Evolutionary conservation across 2,888 invertebrate species (phyloP), one percentile per base, ranked within the genome.

Genomic region (Omphaloscelis lunosa): DNA sequence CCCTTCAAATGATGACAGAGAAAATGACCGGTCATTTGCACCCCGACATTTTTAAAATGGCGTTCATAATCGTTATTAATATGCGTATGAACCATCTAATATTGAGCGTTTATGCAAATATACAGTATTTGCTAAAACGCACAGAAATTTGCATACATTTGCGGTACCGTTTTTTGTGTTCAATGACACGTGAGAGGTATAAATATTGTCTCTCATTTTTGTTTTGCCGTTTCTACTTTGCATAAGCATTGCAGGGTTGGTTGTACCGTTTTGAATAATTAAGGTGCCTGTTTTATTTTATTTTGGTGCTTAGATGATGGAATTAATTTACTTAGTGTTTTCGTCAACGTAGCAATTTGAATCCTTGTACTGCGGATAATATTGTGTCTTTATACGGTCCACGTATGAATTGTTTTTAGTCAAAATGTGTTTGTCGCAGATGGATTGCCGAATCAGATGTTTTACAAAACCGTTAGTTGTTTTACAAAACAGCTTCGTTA

Each of bases 181-280:
- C 93, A 95, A 95, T 95, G 95, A 92, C 89, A 93, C 95, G 95
- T 93, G 90, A 89, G 92, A 92, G 93, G 89, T 90, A 95, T 95
- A 94, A 95, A 95, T 95, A 95, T 94, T 93, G 93, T 93, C 92
- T 92, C 91, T 91, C 91, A 87, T 92, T 93, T 93, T 92, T 90
- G 89, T 88, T 85, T 86, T 51, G 72, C 65, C 77, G 80, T 84
- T 91, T 71, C 51, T 48, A 45, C 15, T 95, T 92, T 91, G 90
- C 93, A 93, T 94, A 94, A 94, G 72, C 76, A 67, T 81, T 62
- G 66, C 80, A 91, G 91, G 91, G 92, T 88, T 80, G 89, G 82
- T 87, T 89, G 82, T 91, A 85, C 87, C 88, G 88, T 84, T 91
- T 91, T 90, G 90, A 90, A 90, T 91, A 91, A 92, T 92, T 92